phyloP scores from a whole-genome alignment of 2,797 vertebrate species.

The Oreonectes daqikongensis region DNA sequence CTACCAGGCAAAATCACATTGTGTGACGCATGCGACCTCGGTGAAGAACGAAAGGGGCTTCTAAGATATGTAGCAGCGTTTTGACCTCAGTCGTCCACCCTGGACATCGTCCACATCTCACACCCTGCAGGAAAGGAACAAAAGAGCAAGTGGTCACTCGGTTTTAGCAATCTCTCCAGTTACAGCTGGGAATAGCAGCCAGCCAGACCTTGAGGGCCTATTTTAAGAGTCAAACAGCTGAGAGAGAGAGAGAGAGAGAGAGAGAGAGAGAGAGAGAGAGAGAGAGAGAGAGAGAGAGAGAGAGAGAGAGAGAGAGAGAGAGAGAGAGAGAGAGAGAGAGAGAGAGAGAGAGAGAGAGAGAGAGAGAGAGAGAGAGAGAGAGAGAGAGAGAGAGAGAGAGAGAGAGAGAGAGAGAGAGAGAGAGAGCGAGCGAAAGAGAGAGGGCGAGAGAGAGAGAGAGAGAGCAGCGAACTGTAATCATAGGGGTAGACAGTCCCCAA shows the following conservation, averaged over 20 bases:
- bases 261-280: conserved; percentile 20
- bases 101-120: conserved; percentile 33
- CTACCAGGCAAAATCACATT: not conserved
- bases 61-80: not conserved
- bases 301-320: conserved; percentile 13
- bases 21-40: not conserved
- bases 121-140: conserved; percentile 31
- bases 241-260: conserved; percentile 27
- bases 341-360: conserved; percentile 27
- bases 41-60: not conserved
- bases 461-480: conserved; percentile 37
- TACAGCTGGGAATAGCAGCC: conserved; percentile 46
- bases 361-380: conserved; percentile 36
- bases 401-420: too few relatives aligned
- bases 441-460: conserved; percentile 21
- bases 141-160: conserved; percentile 46
- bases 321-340: conserved; percentile 18
- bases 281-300: conserved; percentile 22
- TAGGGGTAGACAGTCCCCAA: conserved; percentile 38
- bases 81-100: conserved; percentile 16
- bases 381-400: too few relatives aligned
- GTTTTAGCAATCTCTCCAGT: conserved; percentile 42
- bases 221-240: conserved; percentile 58
- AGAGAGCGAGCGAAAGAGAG: conserved; percentile 31
- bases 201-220: conserved; percentile 56